phyloP scores from a whole-genome alignment of 2,797 vertebrate genomes.

The Rhyacichthys aspro region DNA sequence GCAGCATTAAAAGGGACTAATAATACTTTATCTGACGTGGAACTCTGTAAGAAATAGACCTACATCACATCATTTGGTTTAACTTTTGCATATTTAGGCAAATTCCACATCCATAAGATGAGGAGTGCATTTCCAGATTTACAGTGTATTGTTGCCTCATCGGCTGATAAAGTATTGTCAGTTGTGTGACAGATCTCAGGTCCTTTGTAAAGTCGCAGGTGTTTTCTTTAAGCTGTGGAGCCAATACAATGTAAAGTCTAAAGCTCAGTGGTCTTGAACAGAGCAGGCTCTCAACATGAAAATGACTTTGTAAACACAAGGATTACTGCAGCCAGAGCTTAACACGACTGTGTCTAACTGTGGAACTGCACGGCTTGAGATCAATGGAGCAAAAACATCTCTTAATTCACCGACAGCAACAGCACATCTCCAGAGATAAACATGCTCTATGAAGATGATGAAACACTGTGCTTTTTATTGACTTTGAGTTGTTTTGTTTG shows the following conservation, averaged over 20 bases:
- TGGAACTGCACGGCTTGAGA: slow-evolving; percentile 46
- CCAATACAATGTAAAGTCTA: slow-evolving; percentile 7
- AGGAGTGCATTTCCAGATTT: too few relatives aligned
- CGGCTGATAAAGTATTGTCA: not conserved
- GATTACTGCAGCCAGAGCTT: slow-evolving; percentile 44
- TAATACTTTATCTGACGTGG: too few relatives aligned
- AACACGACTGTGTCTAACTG: slow-evolving; percentile 36
- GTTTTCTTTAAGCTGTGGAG: not conserved
- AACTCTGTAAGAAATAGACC: too few relatives aligned
- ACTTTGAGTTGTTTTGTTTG: slow-evolving; percentile 30
- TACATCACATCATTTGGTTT: too few relatives aligned
- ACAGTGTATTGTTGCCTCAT: too few relatives aligned
- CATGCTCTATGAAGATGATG: slow-evolving; percentile 12
- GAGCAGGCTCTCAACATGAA: slow-evolving; percentile 36
- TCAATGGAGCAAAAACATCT: slow-evolving; percentile 43
- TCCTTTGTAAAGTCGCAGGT: not conserved
- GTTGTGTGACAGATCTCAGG: not conserved
- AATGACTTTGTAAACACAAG: slow-evolving; percentile 45
- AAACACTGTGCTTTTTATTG: slow-evolving; percentile 16
- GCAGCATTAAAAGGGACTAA: too few relatives aligned
- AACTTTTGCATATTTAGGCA: too few relatives aligned
- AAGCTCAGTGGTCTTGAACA: slow-evolving; percentile 36
- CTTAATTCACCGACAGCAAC: slow-evolving; percentile 26
- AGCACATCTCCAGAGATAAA: slow-evolving; percentile 22
- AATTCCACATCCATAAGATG: too few relatives aligned